Evolutionary conservation across 2,888 invertebrate species (phyloP).

Genomic region (Schizotus pectinicornis): DNA sequence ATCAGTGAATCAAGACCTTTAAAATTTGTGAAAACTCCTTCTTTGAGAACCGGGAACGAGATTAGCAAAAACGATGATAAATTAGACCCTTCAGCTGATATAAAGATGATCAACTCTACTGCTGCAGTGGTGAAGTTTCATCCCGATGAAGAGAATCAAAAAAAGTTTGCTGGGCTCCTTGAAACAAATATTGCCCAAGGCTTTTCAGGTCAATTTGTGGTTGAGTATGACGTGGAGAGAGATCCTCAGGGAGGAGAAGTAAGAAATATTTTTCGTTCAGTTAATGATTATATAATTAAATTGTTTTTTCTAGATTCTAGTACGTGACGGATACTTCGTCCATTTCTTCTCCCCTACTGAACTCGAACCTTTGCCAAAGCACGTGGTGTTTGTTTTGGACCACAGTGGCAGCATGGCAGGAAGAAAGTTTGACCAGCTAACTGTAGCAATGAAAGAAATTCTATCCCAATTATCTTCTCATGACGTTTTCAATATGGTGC

Average conservation of each 20-base stretch:
- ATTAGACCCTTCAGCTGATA: too few species aligned
- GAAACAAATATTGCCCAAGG: too few species aligned
- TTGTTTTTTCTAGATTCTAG: constrained; percentile 54
- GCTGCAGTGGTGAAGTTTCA: too few species aligned
- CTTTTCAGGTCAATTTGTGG: too few species aligned
- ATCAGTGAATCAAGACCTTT: constrained; percentile 68
- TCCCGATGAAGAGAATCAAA: too few species aligned
- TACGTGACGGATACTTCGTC: constrained; percentile 73
- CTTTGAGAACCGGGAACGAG: constrained; percentile 65
- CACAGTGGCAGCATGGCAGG: constrained; percentile 76
- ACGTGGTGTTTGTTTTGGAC: constrained; percentile 74
- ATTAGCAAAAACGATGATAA: too few species aligned
- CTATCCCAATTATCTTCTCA: constrained; percentile 64
- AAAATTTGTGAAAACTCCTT: constrained; percentile 65
- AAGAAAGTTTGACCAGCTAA: constrained; percentile 67
- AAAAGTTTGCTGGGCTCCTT: too few species aligned
- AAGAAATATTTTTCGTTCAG: too few species aligned
- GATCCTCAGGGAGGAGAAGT: too few species aligned
- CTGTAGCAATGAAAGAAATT: constrained; percentile 70
- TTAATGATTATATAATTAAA: too few species aligned
- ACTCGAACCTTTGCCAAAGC: constrained; percentile 65
- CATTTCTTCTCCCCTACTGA: constrained; percentile 72
- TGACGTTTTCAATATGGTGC: constrained; percentile 71
- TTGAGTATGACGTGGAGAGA: too few species aligned
- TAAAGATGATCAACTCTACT: too few species aligned